These are phyloP conservation scores for Cervus canadensis DNA, from an alignment of 2,113 vertebrate genomes.

Conservation along the genomic window DNA sequence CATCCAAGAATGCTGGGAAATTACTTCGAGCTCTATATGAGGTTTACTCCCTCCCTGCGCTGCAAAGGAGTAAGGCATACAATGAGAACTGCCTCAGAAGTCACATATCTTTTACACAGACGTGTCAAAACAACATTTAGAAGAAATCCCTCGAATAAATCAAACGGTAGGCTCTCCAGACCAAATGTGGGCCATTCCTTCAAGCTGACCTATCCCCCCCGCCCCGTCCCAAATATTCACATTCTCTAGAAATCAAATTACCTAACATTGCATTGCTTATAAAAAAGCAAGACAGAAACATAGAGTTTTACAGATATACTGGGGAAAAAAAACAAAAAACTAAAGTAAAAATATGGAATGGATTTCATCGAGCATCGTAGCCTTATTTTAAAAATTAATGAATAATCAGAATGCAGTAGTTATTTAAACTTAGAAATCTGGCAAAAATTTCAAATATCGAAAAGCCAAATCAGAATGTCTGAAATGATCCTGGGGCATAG, in stretches of 20 bases:
- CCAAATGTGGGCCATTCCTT: not conserved
- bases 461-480: not conserved
- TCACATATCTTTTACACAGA: not conserved
- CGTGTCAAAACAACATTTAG: not conserved
- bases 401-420: not conserved
- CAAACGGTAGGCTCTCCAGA: not conserved
- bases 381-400: not conserved
- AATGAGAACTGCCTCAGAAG: not conserved
- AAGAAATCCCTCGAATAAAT: not conserved
- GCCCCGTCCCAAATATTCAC: not conserved
- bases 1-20: not conserved
- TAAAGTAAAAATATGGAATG: not conserved
- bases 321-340: not conserved
- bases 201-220: not conserved
- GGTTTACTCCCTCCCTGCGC: not conserved
- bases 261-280: not conserved
- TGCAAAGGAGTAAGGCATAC: not conserved
- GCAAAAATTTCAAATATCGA: not conserved
- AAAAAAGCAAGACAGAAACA: not conserved
- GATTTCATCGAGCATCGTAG: not conserved
- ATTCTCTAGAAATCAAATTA: conserved; percentile 22
- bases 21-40: not conserved
- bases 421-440: not conserved
- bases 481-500: not conserved
- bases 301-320: not conserved